Conservation (phyloP, 2,888 invertebrate species). For the Latheticus oryzae region DNA sequence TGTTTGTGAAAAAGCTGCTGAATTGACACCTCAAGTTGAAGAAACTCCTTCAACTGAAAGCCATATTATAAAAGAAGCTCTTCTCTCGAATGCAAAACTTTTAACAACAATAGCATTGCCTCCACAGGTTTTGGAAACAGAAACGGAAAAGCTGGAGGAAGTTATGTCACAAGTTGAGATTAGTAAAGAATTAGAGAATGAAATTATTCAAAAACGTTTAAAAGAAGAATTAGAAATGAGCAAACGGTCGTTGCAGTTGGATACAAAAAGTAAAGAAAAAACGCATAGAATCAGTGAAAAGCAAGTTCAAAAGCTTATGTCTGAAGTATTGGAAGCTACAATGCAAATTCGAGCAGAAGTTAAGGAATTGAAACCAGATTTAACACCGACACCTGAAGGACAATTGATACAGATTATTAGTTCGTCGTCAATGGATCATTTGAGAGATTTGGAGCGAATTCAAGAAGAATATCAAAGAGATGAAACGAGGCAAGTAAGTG, state of each 20-base stretch:
- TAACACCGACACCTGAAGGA: constrained; percentile 68
- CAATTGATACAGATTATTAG: constrained; percentile 60
- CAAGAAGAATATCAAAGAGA: constrained; percentile 44
- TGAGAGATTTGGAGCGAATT: constrained; percentile 50
- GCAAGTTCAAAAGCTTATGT: constrained; percentile 64
- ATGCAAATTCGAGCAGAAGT: constrained; percentile 67
- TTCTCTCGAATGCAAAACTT: constrained; percentile 56
- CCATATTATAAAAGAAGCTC: constrained; percentile 54
- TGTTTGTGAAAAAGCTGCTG: constrained; percentile 30
- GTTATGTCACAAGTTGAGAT: constrained; percentile 34
- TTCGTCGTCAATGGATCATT: constrained; percentile 50
- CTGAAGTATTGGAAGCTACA: constrained; percentile 66
- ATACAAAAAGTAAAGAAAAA: constrained; percentile 15
- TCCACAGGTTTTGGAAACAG: constrained; percentile 43
- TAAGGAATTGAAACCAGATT: constrained; percentile 67
- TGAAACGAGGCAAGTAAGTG: background rate
- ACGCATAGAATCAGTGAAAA: constrained; percentile 44
- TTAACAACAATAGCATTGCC: constrained; percentile 58
- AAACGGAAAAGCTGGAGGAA: constrained; percentile 42
- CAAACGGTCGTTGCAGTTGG: constrained; percentile 30
- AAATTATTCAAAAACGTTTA: constrained; percentile 15
- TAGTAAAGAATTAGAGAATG: constrained; percentile 21
- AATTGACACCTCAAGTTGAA: constrained; percentile 15
- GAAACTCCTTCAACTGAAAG: constrained; percentile 7
- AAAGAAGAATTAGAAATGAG: constrained; percentile 13